phyloP scores from a whole-genome alignment of 2,113 vertebrate species.

The Rhineura floridana region DNA sequence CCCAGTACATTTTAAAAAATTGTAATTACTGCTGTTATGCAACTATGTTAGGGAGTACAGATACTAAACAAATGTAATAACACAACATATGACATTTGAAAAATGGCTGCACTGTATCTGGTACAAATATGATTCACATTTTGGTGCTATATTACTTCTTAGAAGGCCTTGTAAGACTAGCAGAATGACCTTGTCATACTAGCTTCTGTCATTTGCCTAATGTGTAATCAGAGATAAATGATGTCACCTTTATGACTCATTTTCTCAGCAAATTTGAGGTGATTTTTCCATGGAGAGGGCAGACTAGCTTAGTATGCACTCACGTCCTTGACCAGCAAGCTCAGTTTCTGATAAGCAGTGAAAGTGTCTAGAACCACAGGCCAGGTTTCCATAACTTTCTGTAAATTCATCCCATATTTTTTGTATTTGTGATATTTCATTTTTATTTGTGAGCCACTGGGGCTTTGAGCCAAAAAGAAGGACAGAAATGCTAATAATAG shows the following conservation, averaged over 20 bases:
- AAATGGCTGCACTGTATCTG: not conserved
- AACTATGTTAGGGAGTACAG: not conserved
- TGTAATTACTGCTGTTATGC: not conserved
- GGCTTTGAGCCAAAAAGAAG: not conserved
- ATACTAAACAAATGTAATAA: not conserved
- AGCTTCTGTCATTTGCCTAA: not conserved
- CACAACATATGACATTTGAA: not conserved
- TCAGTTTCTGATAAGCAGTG: not conserved
- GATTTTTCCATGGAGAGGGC: not conserved
- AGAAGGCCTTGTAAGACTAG: not conserved
- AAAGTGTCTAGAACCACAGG: not conserved
- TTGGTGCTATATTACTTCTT: not conserved
- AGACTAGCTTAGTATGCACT: not conserved
- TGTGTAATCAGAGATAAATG: not conserved
- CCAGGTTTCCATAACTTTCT: no score
- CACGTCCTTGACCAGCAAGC: not conserved
- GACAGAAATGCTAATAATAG: not conserved
- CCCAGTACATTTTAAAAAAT: not conserved
- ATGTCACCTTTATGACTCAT: not conserved
- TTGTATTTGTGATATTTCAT: not conserved
- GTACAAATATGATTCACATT: not conserved
- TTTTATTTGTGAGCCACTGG: not conserved
- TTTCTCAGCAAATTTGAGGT: not conserved
- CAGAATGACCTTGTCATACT: not conserved
- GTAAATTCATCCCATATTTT: not conserved